phyloP scores from a whole-genome alignment of 2,888 invertebrate genomes.

The Idaea dimidiata region DNA sequence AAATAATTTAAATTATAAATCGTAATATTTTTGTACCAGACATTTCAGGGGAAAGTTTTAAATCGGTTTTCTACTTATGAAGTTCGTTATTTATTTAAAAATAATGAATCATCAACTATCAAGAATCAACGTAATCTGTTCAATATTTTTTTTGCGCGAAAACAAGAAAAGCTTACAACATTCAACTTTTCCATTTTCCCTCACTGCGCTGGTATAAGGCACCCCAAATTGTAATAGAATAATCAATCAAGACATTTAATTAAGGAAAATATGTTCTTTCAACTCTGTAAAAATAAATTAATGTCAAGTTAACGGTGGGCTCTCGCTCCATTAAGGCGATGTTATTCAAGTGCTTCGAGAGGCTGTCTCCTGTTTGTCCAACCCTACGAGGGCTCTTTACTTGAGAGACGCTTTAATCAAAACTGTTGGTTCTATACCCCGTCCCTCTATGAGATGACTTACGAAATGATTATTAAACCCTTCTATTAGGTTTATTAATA shows the following conservation, averaged over 20 bases:
- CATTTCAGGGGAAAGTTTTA: no score
- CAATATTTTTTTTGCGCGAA: no score
- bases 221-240: not conserved
- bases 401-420: conserved; percentile 69
- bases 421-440: conserved; percentile 59
- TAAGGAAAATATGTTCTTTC: not conserved
- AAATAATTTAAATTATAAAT: no score
- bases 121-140: no score
- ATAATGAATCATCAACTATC: no score
- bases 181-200: no score
- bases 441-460: conserved; percentile 38
- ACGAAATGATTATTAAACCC: conserved; percentile 4
- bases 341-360: conserved; percentile 55
- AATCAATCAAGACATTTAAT: not conserved
- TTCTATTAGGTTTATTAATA: not conserved
- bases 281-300: conserved; percentile 23
- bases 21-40: no score
- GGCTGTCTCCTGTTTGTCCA: conserved; percentile 64
- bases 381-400: conserved; percentile 51
- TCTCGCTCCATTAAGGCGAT: conserved; percentile 57
- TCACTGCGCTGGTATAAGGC: no score
- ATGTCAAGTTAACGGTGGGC: conserved; percentile 39
- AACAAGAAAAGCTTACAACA: no score
- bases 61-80: no score
- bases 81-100: no score